Percentiles rank a stretch among this genome's conserved stretches.
These are phyloP conservation scores for Procambarus clarkii DNA, from an alignment of 1,140 invertebrate genomes.

Conservation along the genomic window DNA sequence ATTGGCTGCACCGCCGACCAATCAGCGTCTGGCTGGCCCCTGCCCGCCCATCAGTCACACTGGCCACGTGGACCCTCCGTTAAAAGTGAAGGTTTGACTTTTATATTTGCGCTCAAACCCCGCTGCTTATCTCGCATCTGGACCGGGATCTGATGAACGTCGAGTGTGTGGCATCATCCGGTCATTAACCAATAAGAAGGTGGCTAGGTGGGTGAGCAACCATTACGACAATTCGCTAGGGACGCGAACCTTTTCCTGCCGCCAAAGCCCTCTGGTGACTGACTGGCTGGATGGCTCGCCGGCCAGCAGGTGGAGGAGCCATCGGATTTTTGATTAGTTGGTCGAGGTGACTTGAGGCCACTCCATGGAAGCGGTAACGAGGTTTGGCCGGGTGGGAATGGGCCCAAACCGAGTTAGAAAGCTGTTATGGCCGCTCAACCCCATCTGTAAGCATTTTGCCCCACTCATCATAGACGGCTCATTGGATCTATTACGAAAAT, in stretches of 20 bases:
- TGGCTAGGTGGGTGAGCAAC: too few species aligned
- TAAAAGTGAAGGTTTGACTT: slow-evolving; percentile 33
- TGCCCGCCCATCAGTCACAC: slow-evolving; percentile 68
- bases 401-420: slow-evolving; percentile 47
- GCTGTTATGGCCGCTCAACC: slow-evolving; percentile 58
- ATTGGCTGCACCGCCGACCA: slow-evolving; percentile 62
- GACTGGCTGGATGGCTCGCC: slow-evolving; percentile 27
- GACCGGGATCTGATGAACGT: background rate
- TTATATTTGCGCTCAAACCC: slow-evolving; percentile 17
- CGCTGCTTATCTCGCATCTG: background rate
- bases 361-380: slow-evolving; percentile 60
- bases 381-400: slow-evolving; percentile 63
- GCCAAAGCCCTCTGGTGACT: slow-evolving; percentile 36
- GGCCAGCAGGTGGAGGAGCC: slow-evolving; percentile 58
- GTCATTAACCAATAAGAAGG: background rate
- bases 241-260: slow-evolving; percentile 38
- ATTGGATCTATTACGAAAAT: slow-evolving; percentile 63
- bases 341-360: slow-evolving; percentile 61
- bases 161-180: background rate
- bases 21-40: slow-evolving; percentile 59
- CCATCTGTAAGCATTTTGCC: slow-evolving; percentile 65
- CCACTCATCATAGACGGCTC: slow-evolving; percentile 54
- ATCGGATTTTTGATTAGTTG: slow-evolving; percentile 70
- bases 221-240: background rate
- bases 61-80: slow-evolving; percentile 56